Percentiles rank a stretch among this genome's conserved stretches.
phyloP scores from a whole-genome alignment of 2,888 invertebrate species.

The Stomorhina lunata region DNA sequence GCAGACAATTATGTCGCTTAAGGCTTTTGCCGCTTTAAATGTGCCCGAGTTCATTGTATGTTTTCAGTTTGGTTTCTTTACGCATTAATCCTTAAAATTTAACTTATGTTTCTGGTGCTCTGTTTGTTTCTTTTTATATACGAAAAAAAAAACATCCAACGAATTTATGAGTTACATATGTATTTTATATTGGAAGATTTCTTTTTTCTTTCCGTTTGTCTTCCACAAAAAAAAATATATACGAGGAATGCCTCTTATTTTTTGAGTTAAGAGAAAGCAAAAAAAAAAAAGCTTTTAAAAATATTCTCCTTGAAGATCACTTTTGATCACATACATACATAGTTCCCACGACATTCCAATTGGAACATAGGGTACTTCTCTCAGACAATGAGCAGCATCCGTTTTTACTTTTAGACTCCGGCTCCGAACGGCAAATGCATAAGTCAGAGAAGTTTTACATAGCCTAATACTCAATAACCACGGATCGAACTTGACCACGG shows the following conservation, averaged over 20 bases:
- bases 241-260: neutral
- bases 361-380: too few relatives aligned
- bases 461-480: too few relatives aligned
- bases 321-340: too few relatives aligned
- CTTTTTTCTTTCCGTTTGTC: neutral
- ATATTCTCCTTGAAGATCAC: too few relatives aligned
- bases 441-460: too few relatives aligned
- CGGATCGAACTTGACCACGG: too few relatives aligned
- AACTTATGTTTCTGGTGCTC: slow-evolving; percentile 54
- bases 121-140: slow-evolving; percentile 14
- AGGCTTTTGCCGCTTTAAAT: slow-evolving; percentile 23
- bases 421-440: too few relatives aligned
- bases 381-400: too few relatives aligned
- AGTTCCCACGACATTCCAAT: too few relatives aligned
- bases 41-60: slow-evolving; percentile 11
- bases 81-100: slow-evolving; percentile 62
- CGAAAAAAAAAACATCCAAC: neutral
- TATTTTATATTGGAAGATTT: neutral
- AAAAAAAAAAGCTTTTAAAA: too few relatives aligned
- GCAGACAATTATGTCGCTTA: slow-evolving; percentile 24
- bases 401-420: too few relatives aligned
- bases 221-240: neutral
- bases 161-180: slow-evolving; percentile 31
- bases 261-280: neutral
- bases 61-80: slow-evolving; percentile 41